Conservation (phyloP, 2,797 vertebrate species). For the Euthynnus affinis region DNA sequence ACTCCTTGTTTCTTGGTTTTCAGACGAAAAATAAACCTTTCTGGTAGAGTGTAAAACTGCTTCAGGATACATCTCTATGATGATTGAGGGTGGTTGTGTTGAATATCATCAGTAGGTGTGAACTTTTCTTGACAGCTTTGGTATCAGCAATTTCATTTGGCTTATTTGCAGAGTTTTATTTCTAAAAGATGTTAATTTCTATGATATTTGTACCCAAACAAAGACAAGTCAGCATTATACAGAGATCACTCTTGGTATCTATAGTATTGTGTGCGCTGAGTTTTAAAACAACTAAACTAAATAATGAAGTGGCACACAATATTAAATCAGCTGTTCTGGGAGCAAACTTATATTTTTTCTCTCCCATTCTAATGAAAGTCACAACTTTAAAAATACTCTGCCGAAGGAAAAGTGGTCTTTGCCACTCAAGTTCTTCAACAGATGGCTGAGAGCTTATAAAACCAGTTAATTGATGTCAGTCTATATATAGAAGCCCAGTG, state of each 20-base stretch:
- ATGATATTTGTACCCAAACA: neutral
- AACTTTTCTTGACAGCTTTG: neutral
- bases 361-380: neutral
- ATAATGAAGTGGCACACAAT: neutral
- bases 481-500: neutral
- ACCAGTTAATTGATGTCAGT: neutral
- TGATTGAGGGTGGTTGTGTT: neutral
- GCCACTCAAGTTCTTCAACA: neutral
- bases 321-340: neutral
- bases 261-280: neutral
- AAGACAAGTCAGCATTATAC: neutral
- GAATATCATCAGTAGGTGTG: constrained; percentile 8
- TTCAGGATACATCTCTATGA: neutral
- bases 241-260: neutral
- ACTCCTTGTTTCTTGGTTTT: constrained; percentile 11
- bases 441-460: neutral
- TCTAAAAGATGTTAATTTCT: neutral
- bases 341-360: neutral
- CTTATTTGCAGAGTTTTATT: neutral
- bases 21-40: neutral
- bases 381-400: too few species aligned
- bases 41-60: constrained; percentile 2
- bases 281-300: neutral
- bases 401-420: neutral
- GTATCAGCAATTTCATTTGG: neutral